Conservation (phyloP, 2,113 vertebrate genomes). For the Leiothrix lutea region DNA sequence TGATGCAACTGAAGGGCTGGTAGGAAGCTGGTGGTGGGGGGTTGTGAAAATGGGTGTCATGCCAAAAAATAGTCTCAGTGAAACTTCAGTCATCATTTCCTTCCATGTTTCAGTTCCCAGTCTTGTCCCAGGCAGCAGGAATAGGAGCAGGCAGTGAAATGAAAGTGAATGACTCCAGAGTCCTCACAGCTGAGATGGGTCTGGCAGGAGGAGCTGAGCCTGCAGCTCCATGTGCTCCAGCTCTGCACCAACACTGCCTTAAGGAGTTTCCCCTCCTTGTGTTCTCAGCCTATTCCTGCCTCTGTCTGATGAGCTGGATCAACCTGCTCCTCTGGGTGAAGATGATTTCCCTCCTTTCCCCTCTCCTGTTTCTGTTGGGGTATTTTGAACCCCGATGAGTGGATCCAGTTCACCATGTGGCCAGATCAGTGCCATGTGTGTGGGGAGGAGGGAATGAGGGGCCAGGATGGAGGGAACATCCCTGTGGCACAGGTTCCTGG, state of each 20-base stretch:
- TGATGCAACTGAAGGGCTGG: not conserved
- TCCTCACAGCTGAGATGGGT: accelerated
- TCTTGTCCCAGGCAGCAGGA: not conserved
- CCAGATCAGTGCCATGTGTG: accelerated
- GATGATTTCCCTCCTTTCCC: not conserved
- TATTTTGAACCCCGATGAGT: not conserved
- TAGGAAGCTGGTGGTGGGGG: not conserved
- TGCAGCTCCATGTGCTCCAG: not conserved
- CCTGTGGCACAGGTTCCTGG: not conserved
- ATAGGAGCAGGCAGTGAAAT: not conserved
- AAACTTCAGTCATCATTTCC: conserved; percentile 25
- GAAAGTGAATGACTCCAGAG: not conserved
- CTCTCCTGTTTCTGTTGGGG: not conserved
- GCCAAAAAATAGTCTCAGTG: not conserved
- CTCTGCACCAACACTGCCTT: not conserved
- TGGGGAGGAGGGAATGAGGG: not conserved
- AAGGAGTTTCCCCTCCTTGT: not conserved
- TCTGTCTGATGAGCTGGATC: not conserved
- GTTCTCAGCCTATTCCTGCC: not conserved
- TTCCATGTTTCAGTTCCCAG: conserved; percentile 46
- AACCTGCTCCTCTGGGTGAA: not conserved
- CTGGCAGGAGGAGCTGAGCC: not conserved
- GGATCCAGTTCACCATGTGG: accelerated
- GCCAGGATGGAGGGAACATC: not conserved
- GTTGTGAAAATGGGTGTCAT: not conserved